Percentiles rank a stretch among this genome's conserved stretches.
Evolutionary conservation across 2,888 invertebrate species (phyloP).

Genomic region (Napeogenes inachia): DNA sequence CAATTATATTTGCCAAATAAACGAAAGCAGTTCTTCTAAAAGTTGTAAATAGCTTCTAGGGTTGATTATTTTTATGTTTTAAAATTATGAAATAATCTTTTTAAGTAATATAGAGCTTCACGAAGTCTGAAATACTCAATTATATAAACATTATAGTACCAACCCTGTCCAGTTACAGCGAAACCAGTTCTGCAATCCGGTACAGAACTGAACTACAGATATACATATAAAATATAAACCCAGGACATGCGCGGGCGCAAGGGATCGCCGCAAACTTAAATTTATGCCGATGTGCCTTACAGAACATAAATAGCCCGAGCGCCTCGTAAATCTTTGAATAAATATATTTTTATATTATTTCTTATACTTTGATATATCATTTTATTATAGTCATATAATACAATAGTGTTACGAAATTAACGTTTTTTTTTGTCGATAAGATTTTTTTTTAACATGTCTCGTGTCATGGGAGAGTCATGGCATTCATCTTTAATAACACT

Average conservation of each 20-base stretch:
- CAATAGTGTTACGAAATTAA: too few relatives aligned
- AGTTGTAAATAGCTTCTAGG: not conserved
- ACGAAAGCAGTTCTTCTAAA: too few relatives aligned
- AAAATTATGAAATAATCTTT: too few relatives aligned
- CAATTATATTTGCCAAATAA: too few relatives aligned
- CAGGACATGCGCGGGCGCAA: constrained; percentile 4
- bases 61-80: not conserved
- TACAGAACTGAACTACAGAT: constrained; percentile 2
- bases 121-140: too few relatives aligned
- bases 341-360: constrained; percentile 13
- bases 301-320: constrained; percentile 20
- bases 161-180: not conserved
- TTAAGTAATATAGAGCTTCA: too few relatives aligned
- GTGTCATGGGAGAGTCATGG: too few relatives aligned
- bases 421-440: too few relatives aligned
- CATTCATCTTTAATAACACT: too few relatives aligned
- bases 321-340: constrained; percentile 22
- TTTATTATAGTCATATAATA: too few relatives aligned
- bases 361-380: not conserved
- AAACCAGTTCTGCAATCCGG: constrained; percentile 1
- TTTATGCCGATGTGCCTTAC: constrained; percentile 18
- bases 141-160: not conserved
- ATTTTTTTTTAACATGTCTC: too few relatives aligned
- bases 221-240: constrained; percentile 4
- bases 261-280: constrained; percentile 10